Evolutionary conservation across 2,113 vertebrate species (phyloP).

Genomic region (Xenopus borealis): DNA sequence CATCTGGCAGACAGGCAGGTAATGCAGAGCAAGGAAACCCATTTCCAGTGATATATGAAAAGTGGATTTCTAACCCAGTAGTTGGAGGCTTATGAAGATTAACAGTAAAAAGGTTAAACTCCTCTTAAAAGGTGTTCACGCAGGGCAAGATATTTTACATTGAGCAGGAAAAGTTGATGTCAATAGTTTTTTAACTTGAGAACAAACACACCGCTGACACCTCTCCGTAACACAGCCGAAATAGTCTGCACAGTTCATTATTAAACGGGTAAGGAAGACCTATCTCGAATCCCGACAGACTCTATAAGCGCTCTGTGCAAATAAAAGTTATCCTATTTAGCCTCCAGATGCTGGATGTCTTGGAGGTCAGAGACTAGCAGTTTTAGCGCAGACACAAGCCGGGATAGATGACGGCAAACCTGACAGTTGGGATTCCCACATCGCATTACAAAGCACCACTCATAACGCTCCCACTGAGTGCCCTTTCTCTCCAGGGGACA

Average conservation of each 20-base stretch:
- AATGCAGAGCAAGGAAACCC: too few relatives aligned
- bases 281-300: constrained; percentile 27
- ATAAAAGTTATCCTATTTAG: constrained; percentile 42
- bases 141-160: too few relatives aligned
- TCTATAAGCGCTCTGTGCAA: constrained; percentile 11
- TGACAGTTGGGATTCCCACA: constrained; percentile 42
- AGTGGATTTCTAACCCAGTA: too few relatives aligned
- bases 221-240: background rate
- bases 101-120: too few relatives aligned
- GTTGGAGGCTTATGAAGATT: too few relatives aligned
- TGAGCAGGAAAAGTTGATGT: too few relatives aligned
- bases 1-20: too few relatives aligned
- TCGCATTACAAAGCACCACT: constrained; percentile 22
- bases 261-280: background rate
- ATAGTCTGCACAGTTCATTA: background rate
- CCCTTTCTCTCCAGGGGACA: constrained; percentile 1
- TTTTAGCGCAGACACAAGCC: constrained; percentile 34
- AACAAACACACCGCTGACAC: background rate
- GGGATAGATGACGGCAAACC: constrained; percentile 28
- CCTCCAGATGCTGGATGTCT: constrained; percentile 41
- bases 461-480: constrained; percentile 15
- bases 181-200: too few relatives aligned
- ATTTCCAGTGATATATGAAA: too few relatives aligned
- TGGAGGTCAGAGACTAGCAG: constrained; percentile 41
- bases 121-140: too few relatives aligned